Base-by-base conservation (phyloP, 1,140 invertebrate genomes). In the Steinernema feltiae region DNA sequence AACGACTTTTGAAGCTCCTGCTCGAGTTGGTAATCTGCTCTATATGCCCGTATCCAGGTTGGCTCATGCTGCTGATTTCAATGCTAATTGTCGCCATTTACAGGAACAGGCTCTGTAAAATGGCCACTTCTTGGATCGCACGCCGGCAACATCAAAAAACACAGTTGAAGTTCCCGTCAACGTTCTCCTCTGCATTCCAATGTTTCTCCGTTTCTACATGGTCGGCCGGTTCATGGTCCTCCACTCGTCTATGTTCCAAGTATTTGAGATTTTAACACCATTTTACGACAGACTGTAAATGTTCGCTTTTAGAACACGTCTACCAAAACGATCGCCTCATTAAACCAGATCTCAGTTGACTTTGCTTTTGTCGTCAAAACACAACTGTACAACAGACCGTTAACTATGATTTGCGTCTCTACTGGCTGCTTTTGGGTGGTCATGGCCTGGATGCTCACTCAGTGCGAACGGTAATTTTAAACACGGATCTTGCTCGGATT, bases 401-500 rank as follows among this genome's bases (percentile, higher is more conserved):
- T 97, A 80, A 98, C 95, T 70, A 94, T 99, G 71, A 90, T 99
- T 81, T 90, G 97, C 78, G 95, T 98, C 73, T 97, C 98, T 89
- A 98, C 98, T 93, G 93, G 80, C 74, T 97, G 95, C 0, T 89
- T 98, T 71, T 99, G 96, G 96, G 96, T 98, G 87, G 97, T 98
- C 82, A 95, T 95, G 69, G 95, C 93, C 82, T 99, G 97, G 97
- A 95, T 95, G 71, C 89, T 99, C 78, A 90, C 97, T 81, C 94
- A 97, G 83, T 99, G 97, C 88, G 97, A 99, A 90, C 93, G 95
- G 97, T 99, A n/a, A n/a, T n/a, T n/a, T n/a, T n/a, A n/a, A n/a
- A n/a, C n/a, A n/a, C n/a, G n/a, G n/a, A n/a, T n/a, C n/a, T n/a
- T n/a, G n/a, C n/a, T n/a, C n/a, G n/a, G n/a, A n/a, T n/a, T n/a